These are phyloP conservation scores for Phocides pigmalion DNA, from an alignment of 1,140 invertebrate species.

Conservation along the genomic window DNA sequence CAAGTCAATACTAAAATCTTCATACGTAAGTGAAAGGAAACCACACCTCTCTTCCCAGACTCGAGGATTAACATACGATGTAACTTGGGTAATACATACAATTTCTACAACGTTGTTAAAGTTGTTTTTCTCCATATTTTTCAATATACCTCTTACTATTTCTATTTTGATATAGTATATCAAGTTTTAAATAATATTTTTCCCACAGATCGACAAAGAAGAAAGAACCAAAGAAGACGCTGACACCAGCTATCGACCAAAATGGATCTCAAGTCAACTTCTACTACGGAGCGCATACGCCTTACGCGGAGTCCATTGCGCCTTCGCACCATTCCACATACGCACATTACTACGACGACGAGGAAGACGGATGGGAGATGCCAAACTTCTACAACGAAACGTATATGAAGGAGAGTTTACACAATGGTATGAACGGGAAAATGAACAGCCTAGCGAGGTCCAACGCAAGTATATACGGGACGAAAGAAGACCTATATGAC, in stretches of 20 bases:
- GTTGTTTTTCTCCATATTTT: too few species aligned
- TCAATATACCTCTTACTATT: too few species aligned
- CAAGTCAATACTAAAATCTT: too few species aligned
- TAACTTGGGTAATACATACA: too few species aligned
- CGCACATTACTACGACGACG: constrained; percentile 97
- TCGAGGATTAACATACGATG: too few species aligned
- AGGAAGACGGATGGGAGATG: constrained; percentile 98
- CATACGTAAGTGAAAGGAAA: too few species aligned
- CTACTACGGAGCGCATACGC: constrained; percentile 95
- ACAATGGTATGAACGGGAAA: constrained; percentile 89
- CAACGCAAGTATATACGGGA: constrained; percentile 96
- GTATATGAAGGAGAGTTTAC: constrained; percentile 96
- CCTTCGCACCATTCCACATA: constrained; percentile 97
- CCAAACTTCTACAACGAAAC: constrained; percentile 98
- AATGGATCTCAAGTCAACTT: constrained; percentile 97
- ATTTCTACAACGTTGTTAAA: too few species aligned
- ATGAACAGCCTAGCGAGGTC: constrained; percentile 96
- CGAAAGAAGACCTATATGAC: constrained; percentile 98
- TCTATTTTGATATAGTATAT: too few species aligned
- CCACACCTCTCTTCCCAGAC: too few species aligned
- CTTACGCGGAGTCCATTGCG: constrained; percentile 97
- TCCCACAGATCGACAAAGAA: constrained; percentile 88
- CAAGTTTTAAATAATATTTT: constrained; percentile 11
- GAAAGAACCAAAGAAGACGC: constrained; percentile 94
- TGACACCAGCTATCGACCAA: constrained; percentile 93